Conservation (phyloP, 2,888 invertebrate species). For the Scaptodrosophila latifasciaeformis region DNA sequence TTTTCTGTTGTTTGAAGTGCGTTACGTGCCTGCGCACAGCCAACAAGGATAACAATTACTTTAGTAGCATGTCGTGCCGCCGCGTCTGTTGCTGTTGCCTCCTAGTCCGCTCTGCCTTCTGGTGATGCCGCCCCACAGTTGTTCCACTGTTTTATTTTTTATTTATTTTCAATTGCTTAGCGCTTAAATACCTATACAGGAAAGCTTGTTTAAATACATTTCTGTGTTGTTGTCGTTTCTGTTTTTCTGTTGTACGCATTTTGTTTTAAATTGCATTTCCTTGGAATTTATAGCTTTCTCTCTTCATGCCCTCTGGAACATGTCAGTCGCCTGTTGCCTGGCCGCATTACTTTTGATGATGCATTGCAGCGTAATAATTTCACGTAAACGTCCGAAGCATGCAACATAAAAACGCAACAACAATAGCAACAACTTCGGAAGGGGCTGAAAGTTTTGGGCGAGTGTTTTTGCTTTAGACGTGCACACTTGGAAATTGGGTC, state of each 20-base stretch:
- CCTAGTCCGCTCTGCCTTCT: not conserved
- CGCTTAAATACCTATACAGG: slow-evolving; percentile 52
- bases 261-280: slow-evolving; percentile 3
- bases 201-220: slow-evolving; percentile 40
- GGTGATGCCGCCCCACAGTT: not conserved
- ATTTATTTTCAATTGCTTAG: slow-evolving; percentile 53
- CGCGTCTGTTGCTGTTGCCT: slow-evolving; percentile 18
- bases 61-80: slow-evolving; percentile 39
- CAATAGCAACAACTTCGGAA: slow-evolving; percentile 7
- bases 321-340: slow-evolving; percentile 34
- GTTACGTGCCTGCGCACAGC: slow-evolving; percentile 65
- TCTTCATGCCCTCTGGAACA: slow-evolving; percentile 27
- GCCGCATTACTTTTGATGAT: slow-evolving; percentile 53
- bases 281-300: slow-evolving; percentile 27
- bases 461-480: slow-evolving; percentile 13
- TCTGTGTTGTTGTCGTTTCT: slow-evolving; percentile 1
- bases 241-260: not conserved
- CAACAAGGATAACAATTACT: slow-evolving; percentile 69
- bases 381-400: slow-evolving; percentile 58
- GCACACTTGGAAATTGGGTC: slow-evolving; percentile 9
- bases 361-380: slow-evolving; percentile 63
- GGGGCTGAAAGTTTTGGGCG: not conserved
- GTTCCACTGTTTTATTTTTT: slow-evolving; percentile 16
- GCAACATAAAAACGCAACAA: slow-evolving; percentile 29
- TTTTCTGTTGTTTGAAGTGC: slow-evolving; percentile 30